Evolutionary conservation across 2,888 invertebrate genomes (phyloP).

Genomic region (Automeris io): DNA sequence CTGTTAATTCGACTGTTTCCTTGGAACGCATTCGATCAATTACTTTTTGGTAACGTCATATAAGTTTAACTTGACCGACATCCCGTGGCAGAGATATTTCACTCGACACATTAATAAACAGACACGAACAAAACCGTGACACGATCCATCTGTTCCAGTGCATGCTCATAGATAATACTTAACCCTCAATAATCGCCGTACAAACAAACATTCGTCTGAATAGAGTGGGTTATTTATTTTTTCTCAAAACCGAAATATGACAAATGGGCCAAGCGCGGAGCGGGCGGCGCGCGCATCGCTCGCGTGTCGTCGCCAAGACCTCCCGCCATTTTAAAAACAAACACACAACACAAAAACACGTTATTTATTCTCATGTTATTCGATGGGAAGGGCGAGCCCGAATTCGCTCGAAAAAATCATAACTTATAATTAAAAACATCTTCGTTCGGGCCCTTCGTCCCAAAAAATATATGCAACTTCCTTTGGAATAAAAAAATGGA

Average conservation of each 20-base stretch:
- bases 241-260: constrained; percentile 71
- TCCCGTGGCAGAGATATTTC: background rate
- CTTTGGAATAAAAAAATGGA: background rate
- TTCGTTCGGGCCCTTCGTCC: constrained; percentile 25
- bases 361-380: constrained; percentile 73
- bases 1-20: constrained; percentile 3
- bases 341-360: constrained; percentile 72
- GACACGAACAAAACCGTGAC: constrained; percentile 41
- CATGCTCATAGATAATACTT: constrained; percentile 60
- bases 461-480: constrained; percentile 2
- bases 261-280: constrained; percentile 64
- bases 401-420: constrained; percentile 72
- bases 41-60: background rate
- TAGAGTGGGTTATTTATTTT: constrained; percentile 72
- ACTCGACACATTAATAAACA: constrained; percentile 21
- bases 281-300: constrained; percentile 47
- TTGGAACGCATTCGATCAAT: background rate
- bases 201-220: constrained; percentile 68
- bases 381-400: constrained; percentile 69
- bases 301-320: constrained; percentile 76
- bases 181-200: constrained; percentile 64
- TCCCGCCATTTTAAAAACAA: constrained; percentile 78
- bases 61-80: background rate
- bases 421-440: constrained; percentile 73
- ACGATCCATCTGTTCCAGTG: constrained; percentile 53